Evolutionary conservation across 2,888 invertebrate genomes (phyloP).

Genomic region (Aleiodes alternator): DNA sequence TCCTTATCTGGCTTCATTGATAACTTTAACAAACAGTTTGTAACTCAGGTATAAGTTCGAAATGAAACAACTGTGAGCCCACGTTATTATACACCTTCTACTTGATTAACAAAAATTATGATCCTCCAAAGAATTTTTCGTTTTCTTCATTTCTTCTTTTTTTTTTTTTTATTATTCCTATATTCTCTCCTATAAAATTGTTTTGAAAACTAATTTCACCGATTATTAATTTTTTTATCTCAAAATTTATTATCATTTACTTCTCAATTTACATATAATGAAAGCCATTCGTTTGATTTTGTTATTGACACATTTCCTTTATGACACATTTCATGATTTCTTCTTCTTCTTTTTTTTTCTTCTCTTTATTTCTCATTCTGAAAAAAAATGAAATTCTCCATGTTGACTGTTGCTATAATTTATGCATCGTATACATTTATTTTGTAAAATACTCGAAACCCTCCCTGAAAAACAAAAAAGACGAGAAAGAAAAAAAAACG

Average conservation of each 20-base stretch:
- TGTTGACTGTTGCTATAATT: conserved; percentile 59
- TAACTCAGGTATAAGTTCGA: conserved; percentile 1
- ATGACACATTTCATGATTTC: no score
- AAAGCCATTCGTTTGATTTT: no score
- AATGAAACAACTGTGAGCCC: not conserved
- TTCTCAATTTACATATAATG: no score
- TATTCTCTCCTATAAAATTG: not conserved
- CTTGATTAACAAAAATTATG: conserved; percentile 34
- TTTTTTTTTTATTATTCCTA: conserved; percentile 4
- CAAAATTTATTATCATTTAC: no score
- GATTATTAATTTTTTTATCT: no score
- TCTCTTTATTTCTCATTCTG: no score
- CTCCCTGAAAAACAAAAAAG: not conserved
- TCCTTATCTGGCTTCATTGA: conserved; percentile 46
- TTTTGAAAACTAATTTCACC: not conserved
- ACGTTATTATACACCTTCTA: conserved; percentile 14
- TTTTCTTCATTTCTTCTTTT: conserved; percentile 2
- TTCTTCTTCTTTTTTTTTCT: no score
- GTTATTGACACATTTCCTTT: no score
- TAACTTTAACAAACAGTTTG: conserved; percentile 36
- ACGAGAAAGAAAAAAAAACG: conserved; percentile 32
- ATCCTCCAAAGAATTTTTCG: conserved; percentile 5
- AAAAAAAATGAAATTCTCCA: not conserved
- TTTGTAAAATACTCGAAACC: conserved; percentile 60
- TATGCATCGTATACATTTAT: conserved; percentile 66